Base-by-base conservation (phyloP, 2,113 vertebrate species). In the Macroglossus sobrinus region DNA sequence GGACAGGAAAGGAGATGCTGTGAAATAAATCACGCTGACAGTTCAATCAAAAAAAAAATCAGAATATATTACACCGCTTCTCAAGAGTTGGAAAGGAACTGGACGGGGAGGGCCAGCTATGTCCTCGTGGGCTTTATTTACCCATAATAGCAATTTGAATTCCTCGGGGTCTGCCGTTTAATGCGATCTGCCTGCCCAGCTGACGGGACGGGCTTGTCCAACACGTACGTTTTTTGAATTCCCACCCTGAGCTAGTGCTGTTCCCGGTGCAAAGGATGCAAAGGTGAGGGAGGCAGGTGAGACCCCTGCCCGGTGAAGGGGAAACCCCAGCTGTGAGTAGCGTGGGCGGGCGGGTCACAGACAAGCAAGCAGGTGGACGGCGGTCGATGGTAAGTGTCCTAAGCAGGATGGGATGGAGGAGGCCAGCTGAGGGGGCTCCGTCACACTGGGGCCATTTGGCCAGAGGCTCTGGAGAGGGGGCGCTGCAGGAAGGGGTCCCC, bases 1-100 rank as follows among this genome's bases (percentile, higher is more conserved):
- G 92, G 79, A 96, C 53, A 95, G 53, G 74, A 61, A 89, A 84
- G 94, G 96, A 84, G 97, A 96, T 93, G 91, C 95, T 92, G 45
- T 68, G 95, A 96, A 86, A 97, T 98, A 97, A 97, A 97, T 98
- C 97, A 97, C 74, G 61, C 92, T 96, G 96, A 98, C 97, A 98
- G 96, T 97, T 97, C 97, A 97, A 97, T 98, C 94, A 98, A 92
- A 97, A 97, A 85, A 91, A 97, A 96, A 88, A 93, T 92, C 94
- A 91, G 96, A 97, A 97, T 97, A 95, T 96, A 97, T 97, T 97
- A 98, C 97, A 84, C 88, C 93, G 80, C 88, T 86, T 95, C 94
- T 96, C 84, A 92, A 43, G 89, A 96, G 92, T 79, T 97, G 95
- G 92, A 95, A 95, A 89, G 92, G 86, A 97, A 95, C 85, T 68